Conservation (phyloP, 2,113 vertebrate genomes). For the Phalacrocorax aristotelis region DNA sequence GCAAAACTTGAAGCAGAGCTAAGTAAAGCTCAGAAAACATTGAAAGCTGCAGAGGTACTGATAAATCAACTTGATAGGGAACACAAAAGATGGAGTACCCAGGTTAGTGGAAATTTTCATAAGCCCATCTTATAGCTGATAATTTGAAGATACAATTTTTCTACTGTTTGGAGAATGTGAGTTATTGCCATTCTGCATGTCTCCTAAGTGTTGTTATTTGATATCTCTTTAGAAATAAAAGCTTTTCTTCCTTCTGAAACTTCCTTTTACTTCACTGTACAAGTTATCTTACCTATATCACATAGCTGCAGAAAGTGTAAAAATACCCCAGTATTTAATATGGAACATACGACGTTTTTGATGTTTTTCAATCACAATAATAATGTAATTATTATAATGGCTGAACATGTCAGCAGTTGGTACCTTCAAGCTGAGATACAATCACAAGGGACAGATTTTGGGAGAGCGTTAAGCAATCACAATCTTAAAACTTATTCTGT, state of each 20-base stretch:
- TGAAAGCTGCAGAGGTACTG: conserved; percentile 88
- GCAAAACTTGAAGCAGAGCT: conserved; percentile 94
- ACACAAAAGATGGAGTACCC: conserved; percentile 91
- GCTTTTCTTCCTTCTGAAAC: neutral
- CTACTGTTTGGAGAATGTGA: neutral
- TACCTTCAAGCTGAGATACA: neutral
- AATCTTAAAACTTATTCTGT: neutral
- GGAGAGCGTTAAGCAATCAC: neutral
- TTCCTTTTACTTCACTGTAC: neutral
- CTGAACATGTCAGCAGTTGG: neutral
- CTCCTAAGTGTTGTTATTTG: neutral
- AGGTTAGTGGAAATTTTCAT: conserved; percentile 77
- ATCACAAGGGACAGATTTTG: neutral
- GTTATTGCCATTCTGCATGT: neutral
- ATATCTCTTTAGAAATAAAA: neutral
- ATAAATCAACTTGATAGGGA: conserved; percentile 92
- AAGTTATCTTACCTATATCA: neutral
- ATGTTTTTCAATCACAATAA: accelerated
- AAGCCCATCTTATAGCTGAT: neutral
- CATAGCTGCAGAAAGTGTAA: neutral
- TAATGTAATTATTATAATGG: neutral
- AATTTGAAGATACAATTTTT: neutral
- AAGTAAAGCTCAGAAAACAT: conserved; percentile 89
- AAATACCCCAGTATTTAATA: neutral
- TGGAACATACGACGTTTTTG: neutral